These are phyloP conservation scores for Taenaris catops DNA, from an alignment of 2,888 invertebrate species.

Conservation along the genomic window DNA sequence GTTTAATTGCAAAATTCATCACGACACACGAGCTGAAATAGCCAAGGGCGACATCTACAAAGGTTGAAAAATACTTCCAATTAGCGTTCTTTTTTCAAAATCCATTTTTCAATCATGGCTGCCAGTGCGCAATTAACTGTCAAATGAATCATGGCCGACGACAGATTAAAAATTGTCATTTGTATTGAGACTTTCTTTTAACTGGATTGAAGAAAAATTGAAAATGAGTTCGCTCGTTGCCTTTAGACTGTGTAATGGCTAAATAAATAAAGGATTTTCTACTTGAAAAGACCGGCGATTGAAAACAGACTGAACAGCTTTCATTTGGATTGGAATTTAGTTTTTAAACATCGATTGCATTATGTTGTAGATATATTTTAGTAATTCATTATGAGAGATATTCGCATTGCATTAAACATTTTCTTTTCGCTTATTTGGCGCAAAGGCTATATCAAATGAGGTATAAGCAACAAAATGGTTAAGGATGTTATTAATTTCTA, in stretches of 20 bases:
- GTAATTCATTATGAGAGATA: no score
- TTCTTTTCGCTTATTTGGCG: no score
- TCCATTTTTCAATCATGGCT: conserved; percentile 31
- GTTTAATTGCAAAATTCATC: conserved; percentile 32
- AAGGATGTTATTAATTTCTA: no score
- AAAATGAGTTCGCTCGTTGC: conserved; percentile 3
- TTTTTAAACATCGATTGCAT: no score
- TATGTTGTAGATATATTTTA: no score
- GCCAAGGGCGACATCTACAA: conserved; percentile 18
- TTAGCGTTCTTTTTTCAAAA: conserved; percentile 44
- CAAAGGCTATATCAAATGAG: no score
- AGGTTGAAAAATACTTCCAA: conserved; percentile 44
- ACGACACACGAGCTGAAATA: conserved; percentile 17
- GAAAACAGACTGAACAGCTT: no score
- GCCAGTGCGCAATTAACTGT: conserved; percentile 37
- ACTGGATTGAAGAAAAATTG: conserved; percentile 4
- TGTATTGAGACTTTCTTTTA: conserved; percentile 4
- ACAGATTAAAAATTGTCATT: conserved; percentile 29
- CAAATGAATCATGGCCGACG: conserved; percentile 44
- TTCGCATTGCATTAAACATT: no score
- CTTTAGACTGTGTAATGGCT: conserved; percentile 3
- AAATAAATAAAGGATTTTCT: conserved; percentile 8
- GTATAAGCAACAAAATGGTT: no score
- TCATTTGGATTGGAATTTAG: no score
- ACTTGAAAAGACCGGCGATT: conserved; percentile 1